Evolutionary conservation across 1,140 invertebrate genomes (phyloP), one percentile per base, ranked within the genome.

Genomic region (Apis florea): DNA sequence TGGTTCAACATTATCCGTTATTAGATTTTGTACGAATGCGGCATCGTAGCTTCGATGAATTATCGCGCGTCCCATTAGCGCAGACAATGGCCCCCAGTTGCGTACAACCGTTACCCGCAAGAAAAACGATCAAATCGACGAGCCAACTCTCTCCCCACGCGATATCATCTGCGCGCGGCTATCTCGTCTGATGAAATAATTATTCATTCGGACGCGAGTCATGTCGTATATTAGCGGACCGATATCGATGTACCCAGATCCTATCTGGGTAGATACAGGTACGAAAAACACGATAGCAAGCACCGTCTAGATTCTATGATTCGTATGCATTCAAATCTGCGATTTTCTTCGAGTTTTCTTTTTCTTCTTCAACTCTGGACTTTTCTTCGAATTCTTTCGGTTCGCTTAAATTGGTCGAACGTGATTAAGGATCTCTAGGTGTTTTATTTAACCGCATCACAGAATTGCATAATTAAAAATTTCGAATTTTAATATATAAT

Each of bases 41-140:
- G 54, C 74, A 68, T 49, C 80, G 64, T 82, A 79, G 49, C 47
- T 83, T 58, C 70, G 75, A 83, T 87, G 84, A 87, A 79, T 87
- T 87, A 86, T 80, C 69, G 76, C 85, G 13, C 67, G 49, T 53
- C 67, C 75, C 76, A 77, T 83, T 73, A 85, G 58, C 24, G 67
- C 81, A 67, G 67, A 87, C 84, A 87, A 87, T 87, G 63, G 71
- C 53, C 31, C 56, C 67, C 66, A n/a, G 47, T 66, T 64, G 64
- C 85, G 64, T 82, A 61, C 31, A 77, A 61, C 26, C 71, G 71
- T 83, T 85, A 63, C 31, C 53, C 47, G 40, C 49, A 74, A 82
- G 84, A 69, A 73, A 82, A 85, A 85, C 79, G 84, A 83, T 86
- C 61, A 74, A 83, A 70, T 69, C 69, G 61, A 82, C 72, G 59